Percentiles rank a stretch among this genome's conserved stretches.
Evolutionary conservation across 2,797 vertebrate genomes (phyloP).

Genomic region (Gastrophryne carolinensis): DNA sequence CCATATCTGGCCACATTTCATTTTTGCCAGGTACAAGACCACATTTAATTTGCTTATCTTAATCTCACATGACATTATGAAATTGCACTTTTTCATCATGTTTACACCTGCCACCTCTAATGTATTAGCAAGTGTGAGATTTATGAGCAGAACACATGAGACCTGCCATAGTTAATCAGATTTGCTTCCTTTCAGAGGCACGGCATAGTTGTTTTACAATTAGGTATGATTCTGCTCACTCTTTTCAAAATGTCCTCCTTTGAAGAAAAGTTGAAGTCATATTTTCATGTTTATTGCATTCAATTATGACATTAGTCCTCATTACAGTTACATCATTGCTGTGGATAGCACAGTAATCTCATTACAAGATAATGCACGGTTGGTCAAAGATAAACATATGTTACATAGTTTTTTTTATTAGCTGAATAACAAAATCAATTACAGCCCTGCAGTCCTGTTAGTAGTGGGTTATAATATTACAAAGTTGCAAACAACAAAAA

Average conservation of each 20-base stretch:
- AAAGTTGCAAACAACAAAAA: too few species aligned
- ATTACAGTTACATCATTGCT: conserved; percentile 41
- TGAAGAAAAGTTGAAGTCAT: conserved; percentile 42
- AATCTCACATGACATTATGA: conserved; percentile 56
- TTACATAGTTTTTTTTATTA: conserved; percentile 14
- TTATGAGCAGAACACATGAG: conserved; percentile 65
- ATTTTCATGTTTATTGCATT: conserved; percentile 33
- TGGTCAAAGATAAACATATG: conserved; percentile 38
- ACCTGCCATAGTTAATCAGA: conserved; percentile 66
- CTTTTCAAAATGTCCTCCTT: conserved; percentile 49
- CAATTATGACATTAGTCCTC: conserved; percentile 44
- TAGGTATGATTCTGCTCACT: conserved; percentile 57
- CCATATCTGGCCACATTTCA: conserved; percentile 28
- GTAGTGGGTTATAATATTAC: too few species aligned
- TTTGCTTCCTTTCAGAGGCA: conserved; percentile 66
- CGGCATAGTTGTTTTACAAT: conserved; percentile 59
- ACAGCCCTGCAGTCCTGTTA: not conserved
- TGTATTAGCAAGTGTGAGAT: conserved; percentile 65
- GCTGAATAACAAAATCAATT: conserved; percentile 29
- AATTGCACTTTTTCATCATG: conserved; percentile 59
- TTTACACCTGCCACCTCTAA: conserved; percentile 62
- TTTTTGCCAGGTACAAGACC: conserved; percentile 17
- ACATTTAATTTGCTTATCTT: conserved; percentile 54
- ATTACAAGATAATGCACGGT: conserved; percentile 22
- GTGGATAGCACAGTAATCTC: conserved; percentile 27